These are phyloP conservation scores for Brachionus asplanchnoidis DNA, from an alignment of 1,140 invertebrate species.

Conservation along the genomic window DNA sequence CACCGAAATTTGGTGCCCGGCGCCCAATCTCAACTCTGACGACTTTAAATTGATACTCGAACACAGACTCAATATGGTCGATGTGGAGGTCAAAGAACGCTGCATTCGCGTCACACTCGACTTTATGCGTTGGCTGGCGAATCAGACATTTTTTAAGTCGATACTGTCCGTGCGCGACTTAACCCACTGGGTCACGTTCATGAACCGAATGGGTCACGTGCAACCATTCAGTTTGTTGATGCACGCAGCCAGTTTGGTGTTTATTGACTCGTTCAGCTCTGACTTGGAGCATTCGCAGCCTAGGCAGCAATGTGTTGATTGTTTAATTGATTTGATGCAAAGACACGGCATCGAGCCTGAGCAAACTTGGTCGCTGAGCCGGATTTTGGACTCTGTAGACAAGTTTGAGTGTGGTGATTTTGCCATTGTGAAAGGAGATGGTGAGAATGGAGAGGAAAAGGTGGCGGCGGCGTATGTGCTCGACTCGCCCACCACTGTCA, in stretches of 20 bases:
- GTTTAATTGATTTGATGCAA: background rate
- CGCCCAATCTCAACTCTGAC: constrained; percentile 60
- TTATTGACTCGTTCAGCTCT: constrained; percentile 78
- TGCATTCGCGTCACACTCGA: background rate
- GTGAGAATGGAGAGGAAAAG: background rate
- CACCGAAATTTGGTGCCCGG: constrained; percentile 96
- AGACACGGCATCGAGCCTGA: background rate
- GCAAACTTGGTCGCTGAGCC: background rate
- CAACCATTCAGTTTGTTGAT: constrained; percentile 61
- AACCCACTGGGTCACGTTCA: constrained; percentile 84
- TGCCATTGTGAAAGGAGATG: background rate
- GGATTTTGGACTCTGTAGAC: background rate
- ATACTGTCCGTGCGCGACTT: constrained; percentile 69
- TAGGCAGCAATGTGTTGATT: background rate
- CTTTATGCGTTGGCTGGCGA: background rate
- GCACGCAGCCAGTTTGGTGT: constrained; percentile 82
- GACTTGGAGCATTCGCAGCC: constrained; percentile 45
- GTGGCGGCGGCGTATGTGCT: background rate
- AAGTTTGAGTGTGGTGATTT: background rate
- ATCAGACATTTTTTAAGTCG: constrained; percentile 12
- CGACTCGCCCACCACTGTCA: constrained; percentile 59
- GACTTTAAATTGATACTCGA: constrained; percentile 75
- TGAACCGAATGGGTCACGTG: constrained; percentile 61
- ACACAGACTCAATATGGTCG: constrained; percentile 65
- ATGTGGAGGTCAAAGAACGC: background rate